Evolutionary conservation across 2,888 invertebrate species (phyloP).

Genomic region (Morinoia aosen): DNA sequence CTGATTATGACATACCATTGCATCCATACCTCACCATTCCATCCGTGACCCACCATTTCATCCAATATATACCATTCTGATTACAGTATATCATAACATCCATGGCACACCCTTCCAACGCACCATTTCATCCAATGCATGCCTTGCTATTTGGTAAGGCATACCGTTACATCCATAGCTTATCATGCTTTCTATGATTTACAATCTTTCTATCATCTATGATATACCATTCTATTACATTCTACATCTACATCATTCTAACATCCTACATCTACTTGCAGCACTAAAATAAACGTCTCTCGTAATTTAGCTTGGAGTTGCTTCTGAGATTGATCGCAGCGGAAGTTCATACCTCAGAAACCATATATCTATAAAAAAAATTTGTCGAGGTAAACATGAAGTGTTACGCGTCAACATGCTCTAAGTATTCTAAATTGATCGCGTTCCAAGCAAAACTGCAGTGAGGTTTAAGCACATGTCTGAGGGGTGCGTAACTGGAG

Average conservation of each 20-base stretch:
- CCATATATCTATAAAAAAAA: no score
- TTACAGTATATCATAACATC: neutral
- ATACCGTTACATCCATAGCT: neutral
- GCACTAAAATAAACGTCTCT: no score
- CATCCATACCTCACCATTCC: no score
- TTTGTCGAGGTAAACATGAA: no score
- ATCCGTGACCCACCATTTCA: no score
- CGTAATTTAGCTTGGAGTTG: no score
- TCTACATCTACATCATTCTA: neutral
- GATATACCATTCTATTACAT: neutral
- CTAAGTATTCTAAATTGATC: neutral
- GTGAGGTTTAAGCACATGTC: neutral
- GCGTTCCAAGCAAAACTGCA: neutral
- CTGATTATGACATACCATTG: no score
- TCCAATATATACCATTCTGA: neutral
- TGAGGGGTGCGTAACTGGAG: neutral
- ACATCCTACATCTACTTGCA: neutral
- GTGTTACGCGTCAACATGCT: neutral
- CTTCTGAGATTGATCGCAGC: no score
- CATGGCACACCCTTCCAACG: neutral
- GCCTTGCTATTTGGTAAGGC: neutral
- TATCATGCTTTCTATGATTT: no score
- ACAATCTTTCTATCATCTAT: no score
- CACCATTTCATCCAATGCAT: neutral
- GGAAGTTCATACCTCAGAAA: no score